Conservation (phyloP, 1,140 invertebrate species). For the Phocides pigmalion region DNA sequence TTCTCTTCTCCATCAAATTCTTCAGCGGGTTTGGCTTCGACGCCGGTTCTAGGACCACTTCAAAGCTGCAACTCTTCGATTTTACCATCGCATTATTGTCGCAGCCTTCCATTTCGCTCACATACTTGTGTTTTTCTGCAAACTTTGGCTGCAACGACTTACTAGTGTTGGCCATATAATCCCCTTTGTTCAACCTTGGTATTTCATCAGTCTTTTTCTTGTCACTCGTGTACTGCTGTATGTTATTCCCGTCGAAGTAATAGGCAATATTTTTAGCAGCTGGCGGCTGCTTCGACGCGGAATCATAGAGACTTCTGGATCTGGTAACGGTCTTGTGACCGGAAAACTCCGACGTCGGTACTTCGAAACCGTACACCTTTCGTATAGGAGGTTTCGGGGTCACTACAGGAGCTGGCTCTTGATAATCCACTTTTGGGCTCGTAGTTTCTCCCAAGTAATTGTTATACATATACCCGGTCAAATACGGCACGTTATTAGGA, state of each 20-base stretch:
- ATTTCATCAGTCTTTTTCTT: constrained; percentile 80
- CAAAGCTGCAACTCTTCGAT: constrained; percentile 82
- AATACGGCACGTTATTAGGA: constrained; percentile 81
- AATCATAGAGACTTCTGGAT: constrained; percentile 80
- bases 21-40: constrained; percentile 76
- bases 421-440: constrained; percentile 54
- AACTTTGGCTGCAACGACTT: constrained; percentile 78
- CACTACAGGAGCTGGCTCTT: constrained; percentile 40
- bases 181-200: constrained; percentile 81
- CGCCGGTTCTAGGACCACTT: constrained; percentile 79
- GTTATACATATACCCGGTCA: constrained; percentile 77
- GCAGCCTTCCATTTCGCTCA: constrained; percentile 75
- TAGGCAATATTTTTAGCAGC: constrained; percentile 83
- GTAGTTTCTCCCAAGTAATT: constrained; percentile 67
- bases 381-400: constrained; percentile 52
- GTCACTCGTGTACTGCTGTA: constrained; percentile 68
- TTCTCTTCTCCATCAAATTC: constrained; percentile 77
- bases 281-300: constrained; percentile 59
- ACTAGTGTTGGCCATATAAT: constrained; percentile 82
- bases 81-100: constrained; percentile 76
- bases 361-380: constrained; percentile 72
- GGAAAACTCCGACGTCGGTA: constrained; percentile 57
- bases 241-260: constrained; percentile 83
- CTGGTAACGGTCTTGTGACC: constrained; percentile 78
- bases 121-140: constrained; percentile 76